Conservation (phyloP, 1,140 invertebrate species). For the Sinella curviseta region DNA sequence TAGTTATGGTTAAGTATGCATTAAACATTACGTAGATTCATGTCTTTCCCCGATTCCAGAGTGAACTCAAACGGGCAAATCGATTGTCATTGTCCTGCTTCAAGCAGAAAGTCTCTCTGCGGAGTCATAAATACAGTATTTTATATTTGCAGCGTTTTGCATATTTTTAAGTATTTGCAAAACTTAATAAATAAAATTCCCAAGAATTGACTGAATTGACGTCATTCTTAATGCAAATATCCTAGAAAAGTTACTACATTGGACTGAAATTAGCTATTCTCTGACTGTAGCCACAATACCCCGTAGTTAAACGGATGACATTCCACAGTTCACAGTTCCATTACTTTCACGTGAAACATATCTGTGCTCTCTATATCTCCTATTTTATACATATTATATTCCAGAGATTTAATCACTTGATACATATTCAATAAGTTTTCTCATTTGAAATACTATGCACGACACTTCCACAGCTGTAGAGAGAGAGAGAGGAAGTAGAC, state of each 20-base stretch:
- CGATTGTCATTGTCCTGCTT: too few species aligned
- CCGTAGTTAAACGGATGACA: not conserved
- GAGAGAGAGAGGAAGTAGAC: too few species aligned
- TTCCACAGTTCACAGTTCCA: not conserved
- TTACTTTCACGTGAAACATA: not conserved
- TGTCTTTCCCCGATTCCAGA: too few species aligned
- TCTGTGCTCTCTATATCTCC: too few species aligned
- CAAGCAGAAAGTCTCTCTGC: too few species aligned
- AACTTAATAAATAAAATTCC: slow-evolving; percentile 1
- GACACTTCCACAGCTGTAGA: not conserved
- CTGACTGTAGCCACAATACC: not conserved
- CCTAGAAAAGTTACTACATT: not conserved
- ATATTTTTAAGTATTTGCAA: too few species aligned
- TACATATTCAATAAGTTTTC: slow-evolving; percentile 20
- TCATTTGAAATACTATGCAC: not conserved
- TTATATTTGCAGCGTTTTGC: too few species aligned
- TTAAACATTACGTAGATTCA: too few species aligned
- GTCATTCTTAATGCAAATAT: slow-evolving; percentile 4
- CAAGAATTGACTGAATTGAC: slow-evolving; percentile 12
- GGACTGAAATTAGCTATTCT: slow-evolving; percentile 1
- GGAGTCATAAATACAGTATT: too few species aligned
- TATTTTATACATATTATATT: slow-evolving; percentile 6
- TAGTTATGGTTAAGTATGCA: too few species aligned
- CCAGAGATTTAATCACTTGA: slow-evolving; percentile 13
- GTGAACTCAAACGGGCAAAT: too few species aligned